Evolutionary conservation across 2,888 invertebrate species (phyloP).

Genomic region (Rhagonycha fulva): DNA sequence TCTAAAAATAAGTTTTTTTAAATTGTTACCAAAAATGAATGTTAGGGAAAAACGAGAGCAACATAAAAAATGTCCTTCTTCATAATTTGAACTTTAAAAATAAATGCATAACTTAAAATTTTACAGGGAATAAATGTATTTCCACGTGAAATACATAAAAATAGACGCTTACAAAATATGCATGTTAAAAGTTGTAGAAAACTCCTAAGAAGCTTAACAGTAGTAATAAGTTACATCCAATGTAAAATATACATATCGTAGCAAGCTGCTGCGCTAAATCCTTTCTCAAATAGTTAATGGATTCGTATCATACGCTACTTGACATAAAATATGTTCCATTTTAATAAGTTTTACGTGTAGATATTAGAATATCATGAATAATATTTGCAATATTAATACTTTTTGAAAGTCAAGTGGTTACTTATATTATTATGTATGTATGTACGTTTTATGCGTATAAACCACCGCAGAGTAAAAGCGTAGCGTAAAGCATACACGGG

Average conservation of each 20-base stretch:
- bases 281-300: conserved; percentile 10
- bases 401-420: conserved; percentile 5
- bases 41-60: too few species aligned
- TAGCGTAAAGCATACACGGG: too few species aligned
- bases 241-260: conserved; percentile 21
- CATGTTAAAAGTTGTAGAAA: conserved; percentile 13
- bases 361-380: conserved; percentile 17
- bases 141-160: conserved; percentile 8
- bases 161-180: conserved; percentile 15
- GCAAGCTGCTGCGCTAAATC: conserved; percentile 19
- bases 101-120: not conserved
- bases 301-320: conserved; percentile 17
- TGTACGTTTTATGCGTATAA: not conserved
- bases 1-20: too few species aligned
- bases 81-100: not conserved
- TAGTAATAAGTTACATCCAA: conserved; percentile 18
- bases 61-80: too few species aligned
- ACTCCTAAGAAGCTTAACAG: conserved; percentile 13
- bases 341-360: conserved; percentile 16
- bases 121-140: not conserved
- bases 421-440: not conserved
- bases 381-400: conserved; percentile 12
- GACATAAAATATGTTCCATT: conserved; percentile 13
- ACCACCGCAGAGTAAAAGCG: not conserved
- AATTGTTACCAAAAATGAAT: not conserved